Percentiles rank a stretch among this genome's conserved stretches.
phyloP scores from a whole-genome alignment of 2,888 invertebrate species.

The Rotaria socialis region DNA sequence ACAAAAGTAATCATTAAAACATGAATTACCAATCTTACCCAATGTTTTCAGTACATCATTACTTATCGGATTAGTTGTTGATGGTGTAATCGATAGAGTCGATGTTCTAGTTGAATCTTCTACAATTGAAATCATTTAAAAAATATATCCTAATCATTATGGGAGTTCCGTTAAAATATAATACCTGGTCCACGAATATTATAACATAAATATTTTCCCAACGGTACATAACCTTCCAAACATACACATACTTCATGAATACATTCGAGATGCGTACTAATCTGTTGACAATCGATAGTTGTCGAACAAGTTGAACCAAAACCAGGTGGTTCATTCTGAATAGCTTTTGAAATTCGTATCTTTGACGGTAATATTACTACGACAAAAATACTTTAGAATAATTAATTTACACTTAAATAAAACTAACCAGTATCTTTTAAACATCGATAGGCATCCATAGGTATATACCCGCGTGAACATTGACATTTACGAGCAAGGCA shows the following conservation, averaged over 20 bases:
- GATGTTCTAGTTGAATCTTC: background rate
- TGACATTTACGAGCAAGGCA: background rate
- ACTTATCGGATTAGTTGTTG: background rate
- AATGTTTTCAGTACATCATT: background rate
- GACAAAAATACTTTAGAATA: background rate
- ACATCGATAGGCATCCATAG: slow-evolving; percentile 5
- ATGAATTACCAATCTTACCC: background rate
- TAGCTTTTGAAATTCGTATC: background rate
- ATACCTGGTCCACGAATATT: background rate
- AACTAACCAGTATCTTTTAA: background rate
- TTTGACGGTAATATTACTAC: background rate
- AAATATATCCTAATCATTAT: background rate
- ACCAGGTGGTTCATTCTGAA: background rate
- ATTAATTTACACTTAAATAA: background rate
- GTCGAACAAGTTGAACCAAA: background rate
- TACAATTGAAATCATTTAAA: background rate
- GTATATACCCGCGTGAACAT: background rate
- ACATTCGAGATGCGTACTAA: background rate
- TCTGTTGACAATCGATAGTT: background rate
- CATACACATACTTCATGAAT: background rate
- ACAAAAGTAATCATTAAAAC: slow-evolving; percentile 34
- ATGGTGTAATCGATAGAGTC: background rate
- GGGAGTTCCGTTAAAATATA: background rate
- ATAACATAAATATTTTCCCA: slow-evolving; percentile 3
- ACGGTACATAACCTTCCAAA: background rate